Conservation (phyloP, 1,140 invertebrate species). For the Lethrus apterus region DNA sequence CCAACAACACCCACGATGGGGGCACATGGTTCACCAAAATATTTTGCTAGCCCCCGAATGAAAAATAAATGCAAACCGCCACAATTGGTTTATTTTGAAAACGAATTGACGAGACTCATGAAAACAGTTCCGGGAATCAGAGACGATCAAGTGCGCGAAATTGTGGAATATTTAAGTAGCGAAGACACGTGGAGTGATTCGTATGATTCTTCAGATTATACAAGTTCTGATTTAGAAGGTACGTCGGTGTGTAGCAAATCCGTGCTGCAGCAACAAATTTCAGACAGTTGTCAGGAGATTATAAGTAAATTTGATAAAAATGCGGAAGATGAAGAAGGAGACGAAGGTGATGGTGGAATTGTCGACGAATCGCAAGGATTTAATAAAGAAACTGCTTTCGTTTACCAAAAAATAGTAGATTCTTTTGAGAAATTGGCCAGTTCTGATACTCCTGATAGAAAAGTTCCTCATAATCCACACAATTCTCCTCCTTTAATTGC, state of each 20-base stretch:
- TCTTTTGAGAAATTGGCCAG: conserved; percentile 67
- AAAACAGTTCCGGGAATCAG: conserved; percentile 84
- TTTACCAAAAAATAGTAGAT: conserved; percentile 75
- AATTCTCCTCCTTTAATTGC: conserved; percentile 80
- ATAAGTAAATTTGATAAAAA: conserved; percentile 73
- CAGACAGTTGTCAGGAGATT: conserved; percentile 78
- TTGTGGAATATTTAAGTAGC: conserved; percentile 83
- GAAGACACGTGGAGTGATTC: conserved; percentile 91
- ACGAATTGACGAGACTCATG: conserved; percentile 81
- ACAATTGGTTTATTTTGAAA: conserved; percentile 80
- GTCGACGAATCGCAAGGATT: conserved; percentile 49
- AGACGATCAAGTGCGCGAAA: conserved; percentile 83
- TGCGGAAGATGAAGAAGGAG: conserved; percentile 43
- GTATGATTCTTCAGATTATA: conserved; percentile 84
- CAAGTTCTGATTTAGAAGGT: conserved; percentile 78
- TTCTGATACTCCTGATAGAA: conserved; percentile 41
- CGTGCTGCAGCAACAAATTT: conserved; percentile 75
- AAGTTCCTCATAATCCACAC: conserved; percentile 48
- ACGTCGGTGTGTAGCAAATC: conserved; percentile 54
- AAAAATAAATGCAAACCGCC: conserved; percentile 63
- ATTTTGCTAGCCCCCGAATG: conserved; percentile 48
- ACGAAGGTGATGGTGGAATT: conserved; percentile 50
- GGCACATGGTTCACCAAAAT: conserved; percentile 36
- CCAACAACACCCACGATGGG: conserved; percentile 46
- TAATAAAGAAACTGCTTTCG: conserved; percentile 68